Percentiles rank a stretch among this genome's conserved stretches.
Evolutionary conservation across 2,113 vertebrate species (phyloP).

Genomic region (Sitta europaea): DNA sequence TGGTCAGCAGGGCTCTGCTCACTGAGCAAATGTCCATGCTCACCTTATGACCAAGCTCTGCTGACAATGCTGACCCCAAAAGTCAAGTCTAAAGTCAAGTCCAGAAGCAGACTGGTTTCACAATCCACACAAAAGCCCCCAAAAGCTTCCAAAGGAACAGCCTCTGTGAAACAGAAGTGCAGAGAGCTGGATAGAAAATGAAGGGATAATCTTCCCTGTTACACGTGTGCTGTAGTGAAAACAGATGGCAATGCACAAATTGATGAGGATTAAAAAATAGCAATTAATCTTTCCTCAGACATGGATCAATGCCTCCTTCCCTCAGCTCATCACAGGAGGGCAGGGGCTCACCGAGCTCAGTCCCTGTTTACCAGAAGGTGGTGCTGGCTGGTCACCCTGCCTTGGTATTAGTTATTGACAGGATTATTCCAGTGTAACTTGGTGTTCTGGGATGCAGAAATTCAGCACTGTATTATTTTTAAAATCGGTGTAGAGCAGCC

Average conservation of each 20-base stretch:
- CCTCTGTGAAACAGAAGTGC: neutral
- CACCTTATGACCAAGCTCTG: neutral
- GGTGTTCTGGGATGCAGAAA: neutral
- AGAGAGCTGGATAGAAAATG: neutral
- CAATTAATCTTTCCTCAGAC: slow-evolving; percentile 31
- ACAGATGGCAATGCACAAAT: neutral
- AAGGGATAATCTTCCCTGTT: neutral
- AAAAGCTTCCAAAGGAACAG: neutral
- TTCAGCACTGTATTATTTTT: neutral
- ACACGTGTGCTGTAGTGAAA: neutral
- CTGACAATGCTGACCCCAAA: neutral
- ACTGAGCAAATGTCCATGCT: neutral
- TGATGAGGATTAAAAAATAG: slow-evolving; percentile 32
- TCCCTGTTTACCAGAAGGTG: neutral
- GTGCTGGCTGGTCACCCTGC: neutral
- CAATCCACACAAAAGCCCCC: neutral
- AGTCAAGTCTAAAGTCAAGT: neutral
- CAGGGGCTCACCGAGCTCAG: neutral
- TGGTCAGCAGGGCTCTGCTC: neutral
- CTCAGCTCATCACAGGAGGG: neutral
- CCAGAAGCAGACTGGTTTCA: neutral
- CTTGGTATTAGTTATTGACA: neutral
- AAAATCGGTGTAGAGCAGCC: neutral
- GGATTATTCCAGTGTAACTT: neutral
- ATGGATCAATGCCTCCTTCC: neutral